These are phyloP conservation scores for Ichneumoninae sp. DNA, from an alignment of 2,888 invertebrate species.

Conservation along the genomic window DNA sequence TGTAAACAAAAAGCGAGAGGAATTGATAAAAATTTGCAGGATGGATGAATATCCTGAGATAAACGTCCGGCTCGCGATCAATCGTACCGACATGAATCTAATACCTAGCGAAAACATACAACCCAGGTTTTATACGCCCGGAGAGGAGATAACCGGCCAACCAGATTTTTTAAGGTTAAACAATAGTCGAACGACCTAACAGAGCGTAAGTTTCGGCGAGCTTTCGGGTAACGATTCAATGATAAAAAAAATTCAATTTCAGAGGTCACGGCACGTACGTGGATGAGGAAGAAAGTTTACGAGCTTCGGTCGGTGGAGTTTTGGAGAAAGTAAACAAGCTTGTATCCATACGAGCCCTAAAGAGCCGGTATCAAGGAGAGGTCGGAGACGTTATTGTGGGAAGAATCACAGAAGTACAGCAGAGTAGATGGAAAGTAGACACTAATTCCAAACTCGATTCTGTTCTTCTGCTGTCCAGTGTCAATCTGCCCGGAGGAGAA, in stretches of 20 bases:
- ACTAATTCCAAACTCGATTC: constrained; percentile 96
- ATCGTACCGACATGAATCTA: constrained; percentile 78
- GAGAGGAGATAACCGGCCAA: constrained; percentile 93
- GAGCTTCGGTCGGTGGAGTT: constrained; percentile 97
- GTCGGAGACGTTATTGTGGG: constrained; percentile 99
- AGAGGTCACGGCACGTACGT: constrained; percentile 99
- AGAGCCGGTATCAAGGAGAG: constrained; percentile 96
- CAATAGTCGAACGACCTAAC: neutral
- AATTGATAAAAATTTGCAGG: constrained; percentile 49
- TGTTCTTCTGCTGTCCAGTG: constrained; percentile 94
- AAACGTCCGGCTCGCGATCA: constrained; percentile 77
- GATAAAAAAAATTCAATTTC: constrained; percentile 36
- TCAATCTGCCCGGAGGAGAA: constrained; percentile 99
- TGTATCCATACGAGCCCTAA: constrained; percentile 95
- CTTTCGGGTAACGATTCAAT: neutral
- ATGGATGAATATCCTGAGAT: constrained; percentile 73
- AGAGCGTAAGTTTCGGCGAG: neutral
- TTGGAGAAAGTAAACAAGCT: constrained; percentile 98
- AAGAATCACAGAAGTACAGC: constrained; percentile 96
- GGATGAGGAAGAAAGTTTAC: constrained; percentile 91
- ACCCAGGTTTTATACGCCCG: constrained; percentile 92
- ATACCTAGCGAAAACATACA: constrained; percentile 86
- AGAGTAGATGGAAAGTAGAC: constrained; percentile 97
- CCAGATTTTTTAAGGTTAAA: constrained; percentile 92
- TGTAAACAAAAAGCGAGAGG: neutral